Percentiles rank a stretch among this genome's conserved stretches.
These are phyloP conservation scores for Rapana venosa DNA, from an alignment of 2,888 invertebrate genomes.

Conservation along the genomic window DNA sequence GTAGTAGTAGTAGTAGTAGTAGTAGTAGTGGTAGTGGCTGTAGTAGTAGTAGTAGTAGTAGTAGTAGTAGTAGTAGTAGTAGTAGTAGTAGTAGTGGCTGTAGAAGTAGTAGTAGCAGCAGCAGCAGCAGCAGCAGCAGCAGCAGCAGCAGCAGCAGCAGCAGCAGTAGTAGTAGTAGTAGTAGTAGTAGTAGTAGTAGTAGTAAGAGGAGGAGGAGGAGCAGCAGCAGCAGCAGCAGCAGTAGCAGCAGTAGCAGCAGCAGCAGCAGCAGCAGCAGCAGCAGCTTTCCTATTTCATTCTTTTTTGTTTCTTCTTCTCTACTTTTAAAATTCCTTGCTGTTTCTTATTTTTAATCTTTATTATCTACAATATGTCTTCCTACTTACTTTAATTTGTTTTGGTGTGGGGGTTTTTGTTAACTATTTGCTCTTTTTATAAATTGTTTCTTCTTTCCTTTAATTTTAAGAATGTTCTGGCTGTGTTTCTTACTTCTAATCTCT, in stretches of 20 bases:
- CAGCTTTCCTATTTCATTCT: neutral
- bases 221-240: neutral
- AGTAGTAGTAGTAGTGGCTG: neutral
- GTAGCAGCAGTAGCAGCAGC: neutral
- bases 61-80: conserved; percentile 1
- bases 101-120: neutral
- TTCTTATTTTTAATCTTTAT: neutral
- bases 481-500: no score
- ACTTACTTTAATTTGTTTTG: neutral
- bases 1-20: neutral
- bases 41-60: neutral
- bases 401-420: no score
- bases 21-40: neutral
- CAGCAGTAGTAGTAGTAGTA: neutral
- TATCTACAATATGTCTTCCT: neutral
- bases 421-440: no score
- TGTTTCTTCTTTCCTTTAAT: no score
- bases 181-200: conserved; percentile 8
- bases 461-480: no score
- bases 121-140: neutral
- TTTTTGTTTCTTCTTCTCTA: neutral
- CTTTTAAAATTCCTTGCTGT: neutral
- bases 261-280: neutral
- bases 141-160: neutral
- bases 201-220: neutral